phyloP scores from a whole-genome alignment of 2,888 invertebrate species.

The Pristionchus japonicus region DNA sequence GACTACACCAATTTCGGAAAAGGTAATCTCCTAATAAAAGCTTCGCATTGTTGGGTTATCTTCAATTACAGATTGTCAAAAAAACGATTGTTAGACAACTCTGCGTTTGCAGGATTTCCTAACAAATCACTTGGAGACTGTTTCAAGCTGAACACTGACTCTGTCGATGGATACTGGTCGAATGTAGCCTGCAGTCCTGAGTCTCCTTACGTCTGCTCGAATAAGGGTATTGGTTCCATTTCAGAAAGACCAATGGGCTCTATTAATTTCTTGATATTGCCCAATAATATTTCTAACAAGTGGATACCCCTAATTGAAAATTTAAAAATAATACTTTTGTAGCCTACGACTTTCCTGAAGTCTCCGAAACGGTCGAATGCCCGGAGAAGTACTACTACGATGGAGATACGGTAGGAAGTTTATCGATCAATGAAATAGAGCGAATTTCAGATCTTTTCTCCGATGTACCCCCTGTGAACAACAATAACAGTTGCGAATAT shows the following conservation, averaged over 20 bases:
- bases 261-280: too few species aligned
- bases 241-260: too few species aligned
- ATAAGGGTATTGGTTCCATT: too few species aligned
- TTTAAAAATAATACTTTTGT: background rate
- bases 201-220: too few species aligned
- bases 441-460: background rate
- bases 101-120: too few species aligned
- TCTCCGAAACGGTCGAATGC: background rate
- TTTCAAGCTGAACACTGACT: constrained; percentile 2
- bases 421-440: background rate
- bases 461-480: background rate
- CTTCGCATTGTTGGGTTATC: too few species aligned
- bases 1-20: background rate
- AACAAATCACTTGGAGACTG: constrained; percentile 11
- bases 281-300: too few species aligned
- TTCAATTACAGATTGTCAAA: too few species aligned
- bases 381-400: background rate
- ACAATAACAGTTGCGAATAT: background rate
- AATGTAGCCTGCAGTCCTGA: background rate
- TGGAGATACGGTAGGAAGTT: background rate
- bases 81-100: background rate
- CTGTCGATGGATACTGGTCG: constrained; percentile 9
- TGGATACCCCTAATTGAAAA: too few species aligned
- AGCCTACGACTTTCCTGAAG: constrained; percentile 10
- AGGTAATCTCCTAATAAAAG: background rate